Evolutionary conservation across 2,113 vertebrate species (phyloP), one percentile per base, ranked within the genome.

Genomic region (Catagonus wagneri): DNA sequence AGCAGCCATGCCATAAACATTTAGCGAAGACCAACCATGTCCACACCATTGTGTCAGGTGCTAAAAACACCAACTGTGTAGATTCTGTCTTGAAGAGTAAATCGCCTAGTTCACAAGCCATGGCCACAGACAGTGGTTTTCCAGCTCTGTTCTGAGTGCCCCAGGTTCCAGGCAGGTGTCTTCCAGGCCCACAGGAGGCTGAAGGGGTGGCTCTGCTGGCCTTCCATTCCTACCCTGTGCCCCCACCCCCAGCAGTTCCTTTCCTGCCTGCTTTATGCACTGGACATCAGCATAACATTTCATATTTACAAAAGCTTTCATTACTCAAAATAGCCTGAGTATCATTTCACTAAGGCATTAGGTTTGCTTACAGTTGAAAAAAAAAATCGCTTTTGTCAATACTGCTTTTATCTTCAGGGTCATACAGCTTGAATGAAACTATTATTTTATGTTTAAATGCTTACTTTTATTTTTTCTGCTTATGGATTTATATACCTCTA

Each of bases 391-490:
- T 54, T 60, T 78, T 79, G 60, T 32, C 56, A 85, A 60, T 76
- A 90, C 27, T 32, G 13, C 36, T 89, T 97, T 91, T 78, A 44
- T 71, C 36, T 83, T 94, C 56, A 88, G 60, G 71, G 25, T 87
- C 58, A 94, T 72, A 79, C 29, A 81, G 69, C 29, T 95, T 93
- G 75, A 23, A 72, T 76, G 56, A 93, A 85, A 4, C 25, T 44
- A 63, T 72, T 7, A 56, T 90, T 96, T 97, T 66, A 65, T 54
- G 39, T 56, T 81, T 68, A 94, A 87, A 90, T 71, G 50, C 17
- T 89, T 80, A 83, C n/a, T 65, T 95, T 72, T 75, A 44, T 90
- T 19, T 90, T 92, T 89, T 36, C 69, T 94, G 22, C 72, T 58
- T 83, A 86, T 95, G 44, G 90, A 76, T 75, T 44, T 93, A 39